These are phyloP conservation scores for Calameuta filiformis DNA, from an alignment of 2,888 invertebrate species.

Conservation along the genomic window DNA sequence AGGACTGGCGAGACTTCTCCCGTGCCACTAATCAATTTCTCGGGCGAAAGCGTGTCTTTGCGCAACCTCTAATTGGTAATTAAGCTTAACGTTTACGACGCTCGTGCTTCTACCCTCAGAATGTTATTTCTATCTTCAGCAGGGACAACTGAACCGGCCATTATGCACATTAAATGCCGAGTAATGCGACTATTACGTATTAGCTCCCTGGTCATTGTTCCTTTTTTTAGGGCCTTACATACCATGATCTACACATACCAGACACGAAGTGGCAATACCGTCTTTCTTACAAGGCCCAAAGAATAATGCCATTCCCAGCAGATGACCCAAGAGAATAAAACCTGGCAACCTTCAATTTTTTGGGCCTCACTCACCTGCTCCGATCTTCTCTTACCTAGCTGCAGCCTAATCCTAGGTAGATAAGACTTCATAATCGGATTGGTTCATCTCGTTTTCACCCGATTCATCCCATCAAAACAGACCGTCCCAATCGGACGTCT, in stretches of 20 bases:
- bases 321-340: not conserved
- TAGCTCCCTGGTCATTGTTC: not conserved
- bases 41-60: slow-evolving; percentile 60
- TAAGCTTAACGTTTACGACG: slow-evolving; percentile 59
- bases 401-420: slow-evolving; percentile 42
- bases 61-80: slow-evolving; percentile 64
- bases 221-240: not conserved
- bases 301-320: not conserved
- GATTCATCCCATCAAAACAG: slow-evolving; percentile 48
- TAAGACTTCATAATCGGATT: slow-evolving; percentile 48
- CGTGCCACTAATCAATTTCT: slow-evolving; percentile 60
- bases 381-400: slow-evolving; percentile 12
- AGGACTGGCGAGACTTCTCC: slow-evolving; percentile 19
- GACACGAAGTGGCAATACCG: not conserved
- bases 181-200: not conserved
- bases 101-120: not conserved
- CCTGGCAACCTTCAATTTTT: not conserved
- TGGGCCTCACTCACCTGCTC: not conserved
- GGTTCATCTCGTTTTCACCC: slow-evolving; percentile 41
- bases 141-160: not conserved
- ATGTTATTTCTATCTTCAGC: not conserved
- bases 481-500: slow-evolving; percentile 14
- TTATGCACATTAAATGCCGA: not conserved
- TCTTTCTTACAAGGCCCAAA: not conserved
- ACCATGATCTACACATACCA: not conserved